Evolutionary conservation across 2,113 vertebrate genomes (phyloP).

Genomic region (Boulengeromyrus knoepffleri): DNA sequence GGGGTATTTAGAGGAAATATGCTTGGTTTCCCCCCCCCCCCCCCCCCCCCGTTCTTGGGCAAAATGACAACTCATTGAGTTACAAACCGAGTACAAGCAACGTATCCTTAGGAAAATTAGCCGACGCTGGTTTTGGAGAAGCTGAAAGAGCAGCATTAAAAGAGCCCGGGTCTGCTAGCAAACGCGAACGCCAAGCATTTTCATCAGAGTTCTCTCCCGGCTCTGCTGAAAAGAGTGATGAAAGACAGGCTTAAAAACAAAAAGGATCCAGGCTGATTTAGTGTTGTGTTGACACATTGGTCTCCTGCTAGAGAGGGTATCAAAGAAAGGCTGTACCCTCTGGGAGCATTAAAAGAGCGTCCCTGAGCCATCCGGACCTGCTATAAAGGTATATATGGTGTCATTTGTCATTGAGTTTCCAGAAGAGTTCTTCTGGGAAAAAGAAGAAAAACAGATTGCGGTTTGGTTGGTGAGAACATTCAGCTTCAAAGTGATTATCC

Average conservation of each 20-base stretch:
- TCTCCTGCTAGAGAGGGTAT: background rate
- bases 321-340: constrained; percentile 7
- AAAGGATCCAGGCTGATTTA: background rate
- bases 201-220: background rate
- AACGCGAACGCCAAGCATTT: background rate
- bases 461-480: background rate
- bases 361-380: constrained; percentile 17
- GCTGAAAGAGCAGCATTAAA: background rate
- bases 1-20: no score
- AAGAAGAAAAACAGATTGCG: background rate
- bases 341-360: constrained; percentile 34
- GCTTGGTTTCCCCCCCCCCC: background rate
- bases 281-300: background rate
- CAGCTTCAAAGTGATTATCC: background rate
- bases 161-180: background rate
- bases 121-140: background rate
- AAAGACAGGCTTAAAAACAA: background rate
- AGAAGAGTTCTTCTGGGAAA: constrained; percentile 11
- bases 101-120: background rate
- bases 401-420: constrained; percentile 40
- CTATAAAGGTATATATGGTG: constrained; percentile 31
- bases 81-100: background rate
- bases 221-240: background rate
- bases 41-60: background rate
- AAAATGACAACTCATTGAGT: background rate